Evolutionary conservation across 2,797 vertebrate genomes (phyloP).

Genomic region (Spinus pinus): DNA sequence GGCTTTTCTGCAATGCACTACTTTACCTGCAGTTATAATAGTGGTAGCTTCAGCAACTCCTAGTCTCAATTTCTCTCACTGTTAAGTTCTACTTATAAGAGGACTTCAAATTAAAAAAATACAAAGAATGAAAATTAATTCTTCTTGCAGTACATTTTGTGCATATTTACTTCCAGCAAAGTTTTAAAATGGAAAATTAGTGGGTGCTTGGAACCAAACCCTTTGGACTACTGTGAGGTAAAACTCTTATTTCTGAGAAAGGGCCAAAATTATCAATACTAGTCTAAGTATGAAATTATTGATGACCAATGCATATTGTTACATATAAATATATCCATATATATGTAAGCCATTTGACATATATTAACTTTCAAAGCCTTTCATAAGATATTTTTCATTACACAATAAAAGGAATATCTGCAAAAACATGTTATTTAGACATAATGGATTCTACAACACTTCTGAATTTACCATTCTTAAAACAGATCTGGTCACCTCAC

Average conservation of each 20-base stretch:
- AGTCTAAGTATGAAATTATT: neutral
- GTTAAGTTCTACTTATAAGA: neutral
- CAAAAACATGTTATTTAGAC: neutral
- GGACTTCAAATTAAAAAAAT: neutral
- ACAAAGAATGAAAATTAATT: neutral
- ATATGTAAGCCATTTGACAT: fast-evolving
- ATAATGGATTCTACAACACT: neutral
- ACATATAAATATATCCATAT: neutral
- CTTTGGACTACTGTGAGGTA: neutral
- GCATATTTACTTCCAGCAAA: neutral
- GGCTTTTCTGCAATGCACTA: neutral
- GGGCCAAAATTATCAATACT: neutral
- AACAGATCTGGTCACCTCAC: neutral
- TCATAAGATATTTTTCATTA: neutral
- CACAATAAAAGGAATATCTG: neutral
- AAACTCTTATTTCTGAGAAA: neutral
- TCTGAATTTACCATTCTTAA: neutral
- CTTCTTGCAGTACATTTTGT: neutral
- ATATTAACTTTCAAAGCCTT: neutral
- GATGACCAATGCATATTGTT: neutral
- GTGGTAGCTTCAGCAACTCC: neutral
- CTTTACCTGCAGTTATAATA: neutral
- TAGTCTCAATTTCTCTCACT: neutral
- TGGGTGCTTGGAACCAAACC: neutral
- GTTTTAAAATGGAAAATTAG: neutral